These are phyloP conservation scores for Arbacia lixula DNA, from an alignment of 53 echinoderm and acorn worm genomes.

Conservation along the genomic window DNA sequence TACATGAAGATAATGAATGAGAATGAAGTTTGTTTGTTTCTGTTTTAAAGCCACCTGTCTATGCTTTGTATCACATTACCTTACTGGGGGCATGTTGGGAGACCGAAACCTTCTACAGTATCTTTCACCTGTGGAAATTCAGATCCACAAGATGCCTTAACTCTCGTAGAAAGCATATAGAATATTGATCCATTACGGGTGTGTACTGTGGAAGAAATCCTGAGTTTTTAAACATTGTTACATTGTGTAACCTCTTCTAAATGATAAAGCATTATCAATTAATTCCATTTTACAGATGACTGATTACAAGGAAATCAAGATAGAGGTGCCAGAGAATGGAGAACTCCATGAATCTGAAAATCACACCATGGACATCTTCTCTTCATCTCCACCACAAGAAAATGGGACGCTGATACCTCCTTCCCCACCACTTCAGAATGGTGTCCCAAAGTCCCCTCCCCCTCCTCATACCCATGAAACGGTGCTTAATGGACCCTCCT, in stretches of 20 bases:
- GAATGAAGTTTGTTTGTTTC: too few relatives aligned
- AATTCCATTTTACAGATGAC: conserved; percentile 28
- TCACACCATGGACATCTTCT: background rate
- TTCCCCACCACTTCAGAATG: conserved; percentile 33
- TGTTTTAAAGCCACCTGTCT: too few relatives aligned
- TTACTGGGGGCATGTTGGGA: too few relatives aligned
- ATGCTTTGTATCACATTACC: too few relatives aligned
- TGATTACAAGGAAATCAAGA: conserved; percentile 11
- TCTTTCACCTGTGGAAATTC: too few relatives aligned
- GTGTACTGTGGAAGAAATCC: background rate
- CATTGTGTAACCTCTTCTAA: too few relatives aligned
- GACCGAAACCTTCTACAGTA: too few relatives aligned
- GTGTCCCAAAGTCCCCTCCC: background rate
- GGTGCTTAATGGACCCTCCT: background rate
- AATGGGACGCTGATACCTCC: conserved; percentile 7
- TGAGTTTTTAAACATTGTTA: background rate
- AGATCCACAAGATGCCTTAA: too few relatives aligned
- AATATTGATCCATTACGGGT: too few relatives aligned
- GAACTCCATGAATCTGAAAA: background rate
- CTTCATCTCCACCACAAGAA: conserved; percentile 29
- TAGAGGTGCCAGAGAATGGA: conserved; percentile 11
- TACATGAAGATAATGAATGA: too few relatives aligned
- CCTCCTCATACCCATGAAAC: background rate
- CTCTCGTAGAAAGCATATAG: too few relatives aligned
- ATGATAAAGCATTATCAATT: background rate